These are phyloP conservation scores for Drosophila watanabei DNA, from an alignment of 1,140 invertebrate genomes.

Conservation along the genomic window DNA sequence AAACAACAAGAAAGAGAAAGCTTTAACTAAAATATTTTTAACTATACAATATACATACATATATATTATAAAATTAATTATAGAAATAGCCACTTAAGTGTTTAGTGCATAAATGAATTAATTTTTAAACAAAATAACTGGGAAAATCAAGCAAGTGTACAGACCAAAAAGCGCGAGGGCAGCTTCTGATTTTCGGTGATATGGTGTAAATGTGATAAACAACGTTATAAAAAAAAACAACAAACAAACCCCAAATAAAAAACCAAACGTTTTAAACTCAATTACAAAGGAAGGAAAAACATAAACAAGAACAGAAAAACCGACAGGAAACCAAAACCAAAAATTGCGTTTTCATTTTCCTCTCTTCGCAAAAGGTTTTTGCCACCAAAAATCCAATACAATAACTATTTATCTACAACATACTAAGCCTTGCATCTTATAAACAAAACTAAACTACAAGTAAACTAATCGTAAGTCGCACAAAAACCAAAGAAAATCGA, in stretches of 20 bases:
- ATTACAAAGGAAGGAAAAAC: slow-evolving; percentile 43
- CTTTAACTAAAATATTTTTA: slow-evolving; percentile 84
- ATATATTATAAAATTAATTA: slow-evolving; percentile 56
- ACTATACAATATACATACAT: slow-evolving; percentile 80
- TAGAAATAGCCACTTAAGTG: slow-evolving; percentile 68
- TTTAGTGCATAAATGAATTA: slow-evolving; percentile 59
- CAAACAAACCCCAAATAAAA: slow-evolving; percentile 19
- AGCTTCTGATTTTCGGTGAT: slow-evolving; percentile 83
- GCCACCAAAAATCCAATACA: slow-evolving; percentile 46
- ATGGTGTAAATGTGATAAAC: slow-evolving; percentile 84
- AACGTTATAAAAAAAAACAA: slow-evolving; percentile 64
- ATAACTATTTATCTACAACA: slow-evolving; percentile 58
- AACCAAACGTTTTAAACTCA: slow-evolving; percentile 65
- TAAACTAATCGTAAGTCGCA: slow-evolving; percentile 64
- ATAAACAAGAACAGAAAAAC: slow-evolving; percentile 13
- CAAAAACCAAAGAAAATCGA: slow-evolving; percentile 56
- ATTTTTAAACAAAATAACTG: slow-evolving; percentile 63
- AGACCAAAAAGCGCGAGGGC: slow-evolving; percentile 54
- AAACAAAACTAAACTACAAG: slow-evolving; percentile 39
- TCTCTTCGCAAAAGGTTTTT: slow-evolving; percentile 66
- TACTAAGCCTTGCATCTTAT: slow-evolving; percentile 75
- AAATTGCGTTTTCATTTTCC: slow-evolving; percentile 68
- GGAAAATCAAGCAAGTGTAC: slow-evolving; percentile 74
- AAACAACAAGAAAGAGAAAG: slow-evolving; percentile 66
- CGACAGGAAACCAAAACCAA: slow-evolving; percentile 39